Conservation (phyloP, 2,888 invertebrate species). For the Dicranocentrus wangi region DNA sequence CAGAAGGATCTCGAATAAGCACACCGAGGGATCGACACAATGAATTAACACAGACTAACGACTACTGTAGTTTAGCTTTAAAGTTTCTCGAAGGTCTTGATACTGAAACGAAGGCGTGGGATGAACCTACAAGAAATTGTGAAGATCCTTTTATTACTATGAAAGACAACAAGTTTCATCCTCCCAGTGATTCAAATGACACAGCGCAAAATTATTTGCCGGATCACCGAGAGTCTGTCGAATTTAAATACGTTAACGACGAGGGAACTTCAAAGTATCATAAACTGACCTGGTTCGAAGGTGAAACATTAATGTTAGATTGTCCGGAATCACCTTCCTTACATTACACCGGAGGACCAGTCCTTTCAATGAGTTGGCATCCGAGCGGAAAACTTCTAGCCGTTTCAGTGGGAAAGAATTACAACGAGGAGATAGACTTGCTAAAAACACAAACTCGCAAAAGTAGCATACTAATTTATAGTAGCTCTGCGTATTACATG, state of each 20-base stretch:
- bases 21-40: neutral
- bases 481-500: conserved; percentile 21
- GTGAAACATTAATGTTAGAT: conserved; percentile 58
- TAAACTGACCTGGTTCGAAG: conserved; percentile 65
- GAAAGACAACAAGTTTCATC: conserved; percentile 11
- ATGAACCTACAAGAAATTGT: conserved; percentile 41
- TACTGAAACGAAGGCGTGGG: conserved; percentile 57
- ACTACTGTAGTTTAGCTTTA: conserved; percentile 25
- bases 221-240: conserved; percentile 33
- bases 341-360: conserved; percentile 66
- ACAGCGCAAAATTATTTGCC: conserved; percentile 38
- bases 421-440: conserved; percentile 50
- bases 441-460: conserved; percentile 6
- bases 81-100: conserved; percentile 46
- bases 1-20: neutral
- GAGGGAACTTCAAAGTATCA: conserved; percentile 52
- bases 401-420: conserved; percentile 58
- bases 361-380: conserved; percentile 68
- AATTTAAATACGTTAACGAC: conserved; percentile 38
- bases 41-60: neutral
- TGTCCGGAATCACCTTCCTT: neutral
- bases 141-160: conserved; percentile 41
- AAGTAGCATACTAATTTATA: conserved; percentile 66
- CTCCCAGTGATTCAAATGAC: neutral
- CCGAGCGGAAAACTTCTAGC: conserved; percentile 69